Evolutionary conservation across 92 coral and sea anemone species (phyloP).

Genomic region (Virgularia gustaviana): DNA sequence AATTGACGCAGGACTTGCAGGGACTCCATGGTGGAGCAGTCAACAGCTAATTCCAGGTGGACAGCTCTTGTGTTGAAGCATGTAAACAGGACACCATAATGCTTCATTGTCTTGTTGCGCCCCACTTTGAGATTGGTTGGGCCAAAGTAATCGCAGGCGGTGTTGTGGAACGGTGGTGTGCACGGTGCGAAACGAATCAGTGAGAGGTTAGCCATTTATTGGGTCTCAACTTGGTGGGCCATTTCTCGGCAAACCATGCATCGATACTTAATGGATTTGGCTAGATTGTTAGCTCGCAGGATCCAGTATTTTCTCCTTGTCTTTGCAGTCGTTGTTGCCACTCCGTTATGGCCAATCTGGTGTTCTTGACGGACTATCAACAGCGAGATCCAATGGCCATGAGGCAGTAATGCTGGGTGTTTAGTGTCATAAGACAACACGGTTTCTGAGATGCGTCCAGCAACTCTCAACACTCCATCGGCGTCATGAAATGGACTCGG

Average conservation of each 20-base stretch:
- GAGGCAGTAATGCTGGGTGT: slow-evolving; percentile 20
- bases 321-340: slow-evolving; percentile 50
- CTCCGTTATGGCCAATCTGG: slow-evolving; percentile 41
- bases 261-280: slow-evolving; percentile 36
- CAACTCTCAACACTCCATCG: slow-evolving; percentile 29
- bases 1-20: slow-evolving; percentile 59
- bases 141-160: slow-evolving; percentile 25
- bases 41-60: slow-evolving; percentile 60
- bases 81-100: slow-evolving; percentile 30
- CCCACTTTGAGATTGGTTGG: slow-evolving; percentile 20
- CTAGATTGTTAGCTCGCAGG: slow-evolving; percentile 34
- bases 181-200: slow-evolving; percentile 20
- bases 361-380: slow-evolving; percentile 19
- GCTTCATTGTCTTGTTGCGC: slow-evolving; percentile 18
- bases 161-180: slow-evolving; percentile 31
- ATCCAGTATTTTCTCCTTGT: slow-evolving; percentile 54
- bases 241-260: slow-evolving; percentile 41
- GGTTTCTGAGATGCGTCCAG: slow-evolving; percentile 21
- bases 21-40: slow-evolving; percentile 53
- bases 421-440: slow-evolving; percentile 22
- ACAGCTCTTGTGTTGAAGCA: slow-evolving; percentile 47
- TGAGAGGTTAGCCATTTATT: slow-evolving; percentile 53
- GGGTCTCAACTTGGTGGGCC: slow-evolving; percentile 40
- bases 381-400: slow-evolving; percentile 16
- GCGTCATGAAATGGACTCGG: slow-evolving; percentile 12